Conservation (phyloP, 2,888 invertebrate species). For the Escarpia spicata region DNA sequence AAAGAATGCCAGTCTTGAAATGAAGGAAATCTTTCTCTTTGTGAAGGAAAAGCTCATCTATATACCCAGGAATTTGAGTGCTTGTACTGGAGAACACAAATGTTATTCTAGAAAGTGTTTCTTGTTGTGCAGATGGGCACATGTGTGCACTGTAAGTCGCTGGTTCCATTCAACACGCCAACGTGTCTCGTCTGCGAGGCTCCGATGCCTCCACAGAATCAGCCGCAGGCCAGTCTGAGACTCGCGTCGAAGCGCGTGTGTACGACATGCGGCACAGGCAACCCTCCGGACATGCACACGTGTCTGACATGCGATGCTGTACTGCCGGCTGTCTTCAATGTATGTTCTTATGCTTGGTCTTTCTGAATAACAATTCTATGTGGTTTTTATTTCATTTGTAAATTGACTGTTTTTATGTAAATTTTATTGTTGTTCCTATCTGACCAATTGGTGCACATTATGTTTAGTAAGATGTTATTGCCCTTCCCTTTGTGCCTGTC, state of each 20-base stretch:
- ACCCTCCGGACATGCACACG: conserved; percentile 49
- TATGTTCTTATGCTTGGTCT: background rate
- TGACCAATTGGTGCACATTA: too few species aligned
- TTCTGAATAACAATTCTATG: background rate
- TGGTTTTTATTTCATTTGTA: background rate
- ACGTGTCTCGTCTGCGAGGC: conserved; percentile 64
- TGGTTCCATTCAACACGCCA: conserved; percentile 61
- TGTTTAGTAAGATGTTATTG: too few species aligned
- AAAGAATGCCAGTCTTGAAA: too few species aligned
- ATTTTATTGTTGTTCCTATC: too few species aligned
- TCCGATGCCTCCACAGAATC: conserved; percentile 57
- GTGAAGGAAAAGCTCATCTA: too few species aligned
- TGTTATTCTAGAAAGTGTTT: background rate
- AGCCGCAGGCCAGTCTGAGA: conserved; percentile 49
- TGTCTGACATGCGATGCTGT: conserved; percentile 53
- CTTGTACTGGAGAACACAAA: background rate
- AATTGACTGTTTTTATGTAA: background rate
- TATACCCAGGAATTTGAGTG: too few species aligned
- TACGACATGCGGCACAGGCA: conserved; percentile 52
- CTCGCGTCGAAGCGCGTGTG: conserved; percentile 51
- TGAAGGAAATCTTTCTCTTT: background rate
- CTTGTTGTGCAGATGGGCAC: conserved; percentile 56
- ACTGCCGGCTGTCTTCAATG: conserved; percentile 39
- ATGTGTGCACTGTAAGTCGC: conserved; percentile 61
- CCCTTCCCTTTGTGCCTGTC: too few species aligned